phyloP scores from a whole-genome alignment of 2,888 invertebrate genomes.

The Malacosoma neustria region DNA sequence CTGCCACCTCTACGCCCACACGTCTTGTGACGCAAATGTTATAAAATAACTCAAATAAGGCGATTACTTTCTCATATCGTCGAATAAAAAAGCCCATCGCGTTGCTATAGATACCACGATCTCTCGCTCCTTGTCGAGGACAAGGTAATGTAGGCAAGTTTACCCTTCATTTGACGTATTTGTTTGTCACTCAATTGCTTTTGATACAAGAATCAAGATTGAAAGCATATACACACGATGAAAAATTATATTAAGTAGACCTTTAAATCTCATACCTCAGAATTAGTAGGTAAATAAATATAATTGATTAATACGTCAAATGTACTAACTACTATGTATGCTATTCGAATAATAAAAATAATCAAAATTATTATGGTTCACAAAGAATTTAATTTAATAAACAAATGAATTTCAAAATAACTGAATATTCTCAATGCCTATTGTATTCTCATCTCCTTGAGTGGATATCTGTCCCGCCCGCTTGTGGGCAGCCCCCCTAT shows the following conservation, averaged over 20 bases:
- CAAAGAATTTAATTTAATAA: background rate
- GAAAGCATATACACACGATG: too few relatives aligned
- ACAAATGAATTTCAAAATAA: conserved; percentile 18
- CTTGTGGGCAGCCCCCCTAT: conserved; percentile 35
- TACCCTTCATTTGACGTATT: too few relatives aligned
- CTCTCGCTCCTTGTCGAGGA: background rate
- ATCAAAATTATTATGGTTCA: too few relatives aligned
- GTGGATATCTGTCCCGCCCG: conserved; percentile 40
- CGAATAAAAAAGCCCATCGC: background rate
- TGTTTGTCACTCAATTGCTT: too few relatives aligned
- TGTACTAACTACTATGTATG: too few relatives aligned
- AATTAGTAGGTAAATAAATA: too few relatives aligned
- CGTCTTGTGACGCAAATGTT: conserved; percentile 46
- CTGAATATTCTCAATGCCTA: conserved; percentile 54
- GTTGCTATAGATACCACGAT: background rate
- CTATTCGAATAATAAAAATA: too few relatives aligned
- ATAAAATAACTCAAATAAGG: conserved; percentile 27
- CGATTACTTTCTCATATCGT: background rate
- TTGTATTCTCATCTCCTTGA: conserved; percentile 68
- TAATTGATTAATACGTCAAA: too few relatives aligned
- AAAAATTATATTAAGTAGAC: too few relatives aligned
- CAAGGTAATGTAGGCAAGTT: too few relatives aligned
- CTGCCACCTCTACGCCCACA: conserved; percentile 47
- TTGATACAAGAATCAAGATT: too few relatives aligned
- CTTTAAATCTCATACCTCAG: too few relatives aligned